Evolutionary conservation across 2,888 invertebrate genomes (phyloP).

Genomic region (Parnassius glacialis): DNA sequence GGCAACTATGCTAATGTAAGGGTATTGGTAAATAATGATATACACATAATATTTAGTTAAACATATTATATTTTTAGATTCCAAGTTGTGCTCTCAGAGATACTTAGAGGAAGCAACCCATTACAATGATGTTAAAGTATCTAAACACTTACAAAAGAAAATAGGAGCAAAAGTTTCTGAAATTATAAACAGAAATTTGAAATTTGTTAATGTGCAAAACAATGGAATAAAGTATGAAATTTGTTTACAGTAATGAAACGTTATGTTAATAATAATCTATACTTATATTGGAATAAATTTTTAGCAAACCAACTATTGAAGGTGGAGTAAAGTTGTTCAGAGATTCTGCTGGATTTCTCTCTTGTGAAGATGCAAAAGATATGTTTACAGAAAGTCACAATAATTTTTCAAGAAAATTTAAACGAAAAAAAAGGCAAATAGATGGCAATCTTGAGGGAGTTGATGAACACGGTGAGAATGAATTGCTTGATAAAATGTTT

Average conservation of each 20-base stretch:
- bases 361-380: constrained; percentile 57
- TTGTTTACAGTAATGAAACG: background rate
- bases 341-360: constrained; percentile 60
- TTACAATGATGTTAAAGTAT: constrained; percentile 78
- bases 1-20: too few species aligned
- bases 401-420: constrained; percentile 49
- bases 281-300: constrained; percentile 26
- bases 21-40: too few species aligned
- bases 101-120: constrained; percentile 67
- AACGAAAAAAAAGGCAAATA: constrained; percentile 42
- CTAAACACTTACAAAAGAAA: constrained; percentile 72
- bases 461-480: constrained; percentile 44
- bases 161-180: constrained; percentile 75
- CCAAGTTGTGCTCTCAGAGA: constrained; percentile 56
- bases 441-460: constrained; percentile 36
- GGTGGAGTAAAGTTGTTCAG: constrained; percentile 74
- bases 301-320: constrained; percentile 59
- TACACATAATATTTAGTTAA: too few species aligned
- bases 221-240: constrained; percentile 45
- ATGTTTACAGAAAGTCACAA: constrained; percentile 59
- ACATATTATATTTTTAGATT: constrained; percentile 26
- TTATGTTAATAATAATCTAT: background rate
- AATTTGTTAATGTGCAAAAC: constrained; percentile 56
- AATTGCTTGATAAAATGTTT: too few species aligned
- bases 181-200: constrained; percentile 66